phyloP scores from a whole-genome alignment of 1,140 invertebrate genomes.

The Brachionus asplanchnoidis region DNA sequence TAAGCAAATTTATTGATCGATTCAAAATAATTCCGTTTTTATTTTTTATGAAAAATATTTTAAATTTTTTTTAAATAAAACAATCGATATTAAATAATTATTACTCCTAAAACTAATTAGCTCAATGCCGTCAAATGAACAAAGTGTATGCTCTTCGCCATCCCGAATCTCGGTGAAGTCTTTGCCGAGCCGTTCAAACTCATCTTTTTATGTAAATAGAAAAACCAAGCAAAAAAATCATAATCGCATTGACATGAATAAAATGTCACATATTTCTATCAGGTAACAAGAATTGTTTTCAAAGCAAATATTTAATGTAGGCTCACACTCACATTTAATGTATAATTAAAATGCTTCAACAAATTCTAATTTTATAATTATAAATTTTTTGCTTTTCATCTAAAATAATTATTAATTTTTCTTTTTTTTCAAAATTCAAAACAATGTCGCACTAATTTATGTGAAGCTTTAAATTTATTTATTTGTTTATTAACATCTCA shows the following conservation, averaged over 20 bases:
- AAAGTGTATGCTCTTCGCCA: neutral
- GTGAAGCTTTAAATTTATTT: neutral
- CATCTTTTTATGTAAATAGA: neutral
- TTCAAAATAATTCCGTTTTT: neutral
- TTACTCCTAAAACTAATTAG: neutral
- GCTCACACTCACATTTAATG: neutral
- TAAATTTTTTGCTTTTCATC: neutral
- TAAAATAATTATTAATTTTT: neutral
- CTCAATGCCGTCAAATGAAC: neutral
- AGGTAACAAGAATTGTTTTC: slow-evolving; percentile 18
- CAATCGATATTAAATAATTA: neutral
- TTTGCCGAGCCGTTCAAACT: neutral
- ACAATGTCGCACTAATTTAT: neutral
- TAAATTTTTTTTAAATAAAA: neutral
- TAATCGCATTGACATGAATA: slow-evolving; percentile 1
- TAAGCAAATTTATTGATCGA: neutral
- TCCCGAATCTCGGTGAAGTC: neutral
- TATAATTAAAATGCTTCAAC: neutral
- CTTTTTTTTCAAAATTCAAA: neutral
- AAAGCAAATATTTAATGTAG: neutral
- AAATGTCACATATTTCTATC: slow-evolving; percentile 10
- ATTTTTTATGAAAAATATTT: neutral
- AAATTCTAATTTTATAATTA: neutral
- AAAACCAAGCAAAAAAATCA: neutral
- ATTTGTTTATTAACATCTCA: no score